A percentile compares a stretch with the other conserved stretches of the same genome.
phyloP scores from a whole-genome alignment of 2,888 invertebrate species.

The Brachypalpus laphriformis region DNA sequence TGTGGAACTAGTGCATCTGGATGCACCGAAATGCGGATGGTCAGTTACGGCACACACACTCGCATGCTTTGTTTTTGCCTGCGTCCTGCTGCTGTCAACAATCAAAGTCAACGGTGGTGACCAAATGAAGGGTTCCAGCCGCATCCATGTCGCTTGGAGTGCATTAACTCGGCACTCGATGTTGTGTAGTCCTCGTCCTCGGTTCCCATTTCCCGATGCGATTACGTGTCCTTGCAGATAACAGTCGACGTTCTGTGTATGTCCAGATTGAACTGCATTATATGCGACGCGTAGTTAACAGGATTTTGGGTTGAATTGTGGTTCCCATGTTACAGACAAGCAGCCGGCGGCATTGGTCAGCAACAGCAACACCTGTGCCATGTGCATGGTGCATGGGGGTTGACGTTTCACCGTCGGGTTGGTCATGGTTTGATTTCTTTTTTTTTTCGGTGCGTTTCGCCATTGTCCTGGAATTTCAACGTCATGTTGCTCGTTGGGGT shows the following conservation, averaged over 20 bases:
- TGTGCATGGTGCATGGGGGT: slow-evolving; percentile 64
- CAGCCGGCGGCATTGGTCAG: slow-evolving; percentile 49
- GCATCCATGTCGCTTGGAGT: slow-evolving; percentile 60
- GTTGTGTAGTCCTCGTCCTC: not conserved
- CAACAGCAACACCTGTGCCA: slow-evolving; percentile 57
- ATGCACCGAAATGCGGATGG: slow-evolving; percentile 72
- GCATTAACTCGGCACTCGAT: slow-evolving; percentile 62
- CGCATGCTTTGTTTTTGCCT: slow-evolving; percentile 35
- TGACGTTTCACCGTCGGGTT: slow-evolving; percentile 56
- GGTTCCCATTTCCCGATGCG: slow-evolving; percentile 43
- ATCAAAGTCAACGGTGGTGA: slow-evolving; percentile 55
- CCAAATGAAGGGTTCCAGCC: slow-evolving; percentile 66
- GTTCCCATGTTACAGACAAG: slow-evolving; percentile 61
- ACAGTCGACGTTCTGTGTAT: slow-evolving; percentile 31
- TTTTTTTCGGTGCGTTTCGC: slow-evolving; percentile 43
- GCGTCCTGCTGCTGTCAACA: slow-evolving; percentile 66
- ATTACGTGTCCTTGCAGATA: slow-evolving; percentile 68
- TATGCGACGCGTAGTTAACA: slow-evolving; percentile 56
- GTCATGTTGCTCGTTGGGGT: not conserved
- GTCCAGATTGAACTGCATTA: slow-evolving; percentile 68
- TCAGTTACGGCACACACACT: slow-evolving; percentile 63
- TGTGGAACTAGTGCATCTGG: slow-evolving; percentile 52
- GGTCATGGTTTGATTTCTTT: slow-evolving; percentile 68
- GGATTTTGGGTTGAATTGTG: slow-evolving; percentile 54
- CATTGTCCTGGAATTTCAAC: slow-evolving; percentile 35